Base-by-base conservation (phyloP, 2,888 invertebrate genomes). In the Cataglyphis altisquamis region DNA sequence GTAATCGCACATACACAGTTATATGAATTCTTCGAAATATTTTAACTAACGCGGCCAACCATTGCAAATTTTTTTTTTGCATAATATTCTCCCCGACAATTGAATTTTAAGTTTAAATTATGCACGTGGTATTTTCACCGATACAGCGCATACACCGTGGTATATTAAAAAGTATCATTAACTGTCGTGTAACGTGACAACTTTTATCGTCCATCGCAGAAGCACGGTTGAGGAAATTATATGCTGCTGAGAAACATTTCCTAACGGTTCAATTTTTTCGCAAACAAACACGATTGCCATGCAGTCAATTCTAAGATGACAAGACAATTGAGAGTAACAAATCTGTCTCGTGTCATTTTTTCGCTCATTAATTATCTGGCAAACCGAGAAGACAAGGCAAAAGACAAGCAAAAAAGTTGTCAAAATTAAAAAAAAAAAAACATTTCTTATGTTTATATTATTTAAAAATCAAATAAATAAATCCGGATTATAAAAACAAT, bases 31-130 rank as follows among this genome's bases (percentile, higher is more conserved):
- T 57, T 45, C 21, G 64, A 21, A 39, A 52, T 39, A 29, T n/a
- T 67, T 55, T 41, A 55, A 25, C 64, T 52, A 67, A 55, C 55
- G 10, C 10, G n/a, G 8, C 39, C 55, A 55, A 67, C n/a, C 18
- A 18, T 32, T 32, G 32, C 5, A 18, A 18, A 32, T 25, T 21
- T 21, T 68, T 32, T 63, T 66, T 55, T 55, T 29, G n/a, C 55
- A 32, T 41, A 48, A 4, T 29, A 6, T 21, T 12, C 48, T 75
- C 5, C 41, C 60, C n/a, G 68, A 66, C 48, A 32, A 82, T 75
- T 75, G 64, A 52, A 82, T 70, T 82, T 82, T 77, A 82, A 77
- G 57, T 63, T 48, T 67, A 48, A 52, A 82, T 84, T 84, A 62
- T 64, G 73, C 36, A 48, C n/a, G 12, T 48, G 18, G 6, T 48